These are phyloP conservation scores for Coelinius sp. DNA, from an alignment of 2,888 invertebrate species.

Conservation along the genomic window DNA sequence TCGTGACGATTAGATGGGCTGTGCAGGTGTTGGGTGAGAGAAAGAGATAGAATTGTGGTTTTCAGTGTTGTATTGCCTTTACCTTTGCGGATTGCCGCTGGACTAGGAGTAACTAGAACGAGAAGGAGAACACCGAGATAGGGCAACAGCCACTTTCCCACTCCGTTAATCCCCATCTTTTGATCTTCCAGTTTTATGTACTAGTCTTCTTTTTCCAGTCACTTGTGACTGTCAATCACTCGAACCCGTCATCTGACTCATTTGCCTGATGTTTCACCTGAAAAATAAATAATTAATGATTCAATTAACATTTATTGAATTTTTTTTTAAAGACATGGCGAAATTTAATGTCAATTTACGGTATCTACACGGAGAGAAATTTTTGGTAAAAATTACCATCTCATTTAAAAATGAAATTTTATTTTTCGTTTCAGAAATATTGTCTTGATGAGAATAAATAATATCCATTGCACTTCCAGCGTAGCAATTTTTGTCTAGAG, in stretches of 20 bases:
- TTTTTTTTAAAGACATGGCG: no score
- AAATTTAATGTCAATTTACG: no score
- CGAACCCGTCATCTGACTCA: slow-evolving; percentile 57
- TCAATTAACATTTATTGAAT: neutral
- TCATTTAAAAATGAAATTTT: no score
- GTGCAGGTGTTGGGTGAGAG: neutral
- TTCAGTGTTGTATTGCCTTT: slow-evolving; percentile 44
- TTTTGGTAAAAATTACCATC: neutral
- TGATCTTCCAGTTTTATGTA: slow-evolving; percentile 27
- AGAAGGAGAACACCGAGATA: slow-evolving; percentile 63
- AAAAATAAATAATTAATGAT: neutral
- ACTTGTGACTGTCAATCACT: slow-evolving; percentile 61
- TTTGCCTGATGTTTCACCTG: slow-evolving; percentile 46
- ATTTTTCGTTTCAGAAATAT: no score
- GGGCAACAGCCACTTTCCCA: slow-evolving; percentile 51
- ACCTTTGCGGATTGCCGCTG: slow-evolving; percentile 67
- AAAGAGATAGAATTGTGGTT: neutral
- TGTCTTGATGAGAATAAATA: no score
- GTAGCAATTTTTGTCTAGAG: no score
- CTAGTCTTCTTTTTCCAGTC: slow-evolving; percentile 43
- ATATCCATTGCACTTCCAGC: no score
- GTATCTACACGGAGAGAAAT: no score
- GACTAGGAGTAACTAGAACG: slow-evolving; percentile 66
- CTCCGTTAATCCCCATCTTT: slow-evolving; percentile 13
- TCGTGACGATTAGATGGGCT: neutral